Percentiles rank a stretch among this genome's conserved stretches.
phyloP scores from a whole-genome alignment of 2,888 invertebrate genomes.

The Pharmacophagus antenor region DNA sequence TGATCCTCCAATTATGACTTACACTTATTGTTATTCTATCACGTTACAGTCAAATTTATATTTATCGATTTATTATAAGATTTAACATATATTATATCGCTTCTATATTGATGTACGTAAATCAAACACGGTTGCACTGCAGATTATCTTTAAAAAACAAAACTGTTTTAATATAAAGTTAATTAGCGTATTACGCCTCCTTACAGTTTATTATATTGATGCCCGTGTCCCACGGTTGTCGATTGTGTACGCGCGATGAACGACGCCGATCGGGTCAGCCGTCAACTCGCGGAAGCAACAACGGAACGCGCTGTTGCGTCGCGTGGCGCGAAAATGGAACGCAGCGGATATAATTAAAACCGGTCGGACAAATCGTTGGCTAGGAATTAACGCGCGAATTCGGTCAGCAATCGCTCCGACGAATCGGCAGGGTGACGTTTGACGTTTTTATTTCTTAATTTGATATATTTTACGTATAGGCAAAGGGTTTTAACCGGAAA shows the following conservation, averaged over 20 bases:
- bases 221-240: conserved; percentile 36
- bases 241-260: conserved; percentile 37
- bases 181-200: not conserved
- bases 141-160: too few species aligned
- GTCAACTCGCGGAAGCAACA: conserved; percentile 63
- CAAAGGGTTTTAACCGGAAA: not conserved
- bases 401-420: conserved; percentile 51
- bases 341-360: conserved; percentile 78
- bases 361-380: conserved; percentile 66
- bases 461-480: not conserved
- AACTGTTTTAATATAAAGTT: not conserved
- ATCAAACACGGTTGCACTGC: too few species aligned
- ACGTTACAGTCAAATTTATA: too few species aligned
- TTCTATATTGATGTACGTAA: too few species aligned
- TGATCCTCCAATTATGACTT: too few species aligned
- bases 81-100: too few species aligned
- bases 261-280: conserved; percentile 51
- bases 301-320: conserved; percentile 52
- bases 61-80: too few species aligned
- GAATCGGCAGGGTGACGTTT: conserved; percentile 29
- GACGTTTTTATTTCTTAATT: not conserved
- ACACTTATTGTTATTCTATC: too few species aligned
- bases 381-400: conserved; percentile 65
- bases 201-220: conserved; percentile 1
- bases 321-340: conserved; percentile 72